These are phyloP conservation scores for Lycocerus yunnanus DNA, from an alignment of 2,888 invertebrate species.

Conservation along the genomic window DNA sequence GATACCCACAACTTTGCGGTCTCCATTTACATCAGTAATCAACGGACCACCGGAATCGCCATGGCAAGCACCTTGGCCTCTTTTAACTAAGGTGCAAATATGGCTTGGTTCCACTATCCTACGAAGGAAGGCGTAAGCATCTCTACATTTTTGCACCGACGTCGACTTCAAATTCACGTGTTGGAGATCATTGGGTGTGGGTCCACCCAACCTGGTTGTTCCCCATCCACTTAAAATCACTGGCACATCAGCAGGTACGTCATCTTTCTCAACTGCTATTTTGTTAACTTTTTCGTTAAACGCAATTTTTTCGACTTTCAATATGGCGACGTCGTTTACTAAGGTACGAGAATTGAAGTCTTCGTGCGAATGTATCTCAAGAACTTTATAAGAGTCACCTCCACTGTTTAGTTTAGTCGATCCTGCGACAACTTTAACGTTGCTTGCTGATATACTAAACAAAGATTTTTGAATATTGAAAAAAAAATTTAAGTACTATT, in stretches of 20 bases:
- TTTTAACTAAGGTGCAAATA: constrained; percentile 63
- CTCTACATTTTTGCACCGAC: constrained; percentile 58
- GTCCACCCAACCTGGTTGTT: constrained; percentile 59
- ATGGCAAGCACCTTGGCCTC: constrained; percentile 66
- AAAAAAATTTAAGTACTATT: not conserved
- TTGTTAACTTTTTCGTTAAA: constrained; percentile 18
- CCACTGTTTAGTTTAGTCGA: constrained; percentile 44
- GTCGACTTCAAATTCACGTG: constrained; percentile 59
- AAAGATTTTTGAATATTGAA: not conserved
- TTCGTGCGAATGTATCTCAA: constrained; percentile 36
- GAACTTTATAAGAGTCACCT: constrained; percentile 43
- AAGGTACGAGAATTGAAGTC: constrained; percentile 20
- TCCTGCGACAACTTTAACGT: constrained; percentile 47
- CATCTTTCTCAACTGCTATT: constrained; percentile 41
- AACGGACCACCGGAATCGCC: constrained; percentile 45
- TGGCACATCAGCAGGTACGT: constrained; percentile 51
- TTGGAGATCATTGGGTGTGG: constrained; percentile 60
- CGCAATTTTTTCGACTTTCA: constrained; percentile 19
- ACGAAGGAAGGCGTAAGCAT: constrained; percentile 48
- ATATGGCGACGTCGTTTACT: constrained; percentile 34
- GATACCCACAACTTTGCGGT: no score
- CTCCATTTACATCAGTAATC: not conserved
- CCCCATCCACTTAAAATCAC: constrained; percentile 60
- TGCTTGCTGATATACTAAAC: constrained; percentile 36
- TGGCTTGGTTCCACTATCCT: constrained; percentile 55